Conservation (phyloP, 2,797 vertebrate species). For the Anolis apletophallus region DNA sequence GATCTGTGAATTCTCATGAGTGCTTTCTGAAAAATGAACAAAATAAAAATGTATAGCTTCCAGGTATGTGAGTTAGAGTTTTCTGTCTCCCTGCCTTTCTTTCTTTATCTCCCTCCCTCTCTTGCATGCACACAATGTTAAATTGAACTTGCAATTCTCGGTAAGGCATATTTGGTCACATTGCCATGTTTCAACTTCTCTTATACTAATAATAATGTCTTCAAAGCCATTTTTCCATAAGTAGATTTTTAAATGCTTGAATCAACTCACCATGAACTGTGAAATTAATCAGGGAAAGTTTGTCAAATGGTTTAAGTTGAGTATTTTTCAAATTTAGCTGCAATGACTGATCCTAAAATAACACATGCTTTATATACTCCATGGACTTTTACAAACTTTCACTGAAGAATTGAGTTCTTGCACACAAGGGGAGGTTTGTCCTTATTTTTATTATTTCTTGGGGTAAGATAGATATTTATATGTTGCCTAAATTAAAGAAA, state of each 20-base stretch:
- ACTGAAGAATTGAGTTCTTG: neutral
- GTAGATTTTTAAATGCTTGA: conserved; percentile 26
- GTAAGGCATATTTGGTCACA: neutral
- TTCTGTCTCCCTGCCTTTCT: neutral
- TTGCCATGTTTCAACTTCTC: neutral
- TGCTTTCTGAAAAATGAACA: too few species aligned
- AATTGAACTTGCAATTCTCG: too few species aligned
- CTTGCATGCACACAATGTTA: neutral
- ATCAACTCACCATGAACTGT: conserved; percentile 22
- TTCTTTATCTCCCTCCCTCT: neutral
- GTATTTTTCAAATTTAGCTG: neutral
- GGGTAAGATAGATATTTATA: neutral
- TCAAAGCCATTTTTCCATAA: conserved; percentile 6
- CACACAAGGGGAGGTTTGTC: neutral
- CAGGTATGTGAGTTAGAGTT: neutral
- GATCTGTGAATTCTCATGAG: too few species aligned
- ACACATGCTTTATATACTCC: neutral
- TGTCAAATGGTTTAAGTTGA: neutral
- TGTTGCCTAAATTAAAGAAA: too few species aligned
- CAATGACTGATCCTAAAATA: neutral
- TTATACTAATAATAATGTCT: conserved; percentile 5
- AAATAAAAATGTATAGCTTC: neutral
- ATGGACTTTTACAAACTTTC: neutral
- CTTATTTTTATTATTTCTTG: neutral
- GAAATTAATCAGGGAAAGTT: conserved; percentile 27